phyloP scores from a whole-genome alignment of 1,140 invertebrate genomes.

The Nixonia krombeini region DNA sequence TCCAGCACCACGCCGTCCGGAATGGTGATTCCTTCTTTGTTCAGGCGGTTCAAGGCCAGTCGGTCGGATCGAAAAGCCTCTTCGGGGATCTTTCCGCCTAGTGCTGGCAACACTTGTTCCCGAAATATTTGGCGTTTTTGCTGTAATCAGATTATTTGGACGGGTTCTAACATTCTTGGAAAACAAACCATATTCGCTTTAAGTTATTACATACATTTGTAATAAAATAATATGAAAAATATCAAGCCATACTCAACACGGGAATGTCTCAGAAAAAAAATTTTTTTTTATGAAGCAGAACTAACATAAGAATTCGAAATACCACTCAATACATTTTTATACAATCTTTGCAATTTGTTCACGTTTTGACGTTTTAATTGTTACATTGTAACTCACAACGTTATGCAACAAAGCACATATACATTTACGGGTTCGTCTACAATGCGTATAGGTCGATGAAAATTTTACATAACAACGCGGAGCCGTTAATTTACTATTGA shows the following conservation, averaged over 20 bases:
- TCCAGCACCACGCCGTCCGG: conserved; percentile 76
- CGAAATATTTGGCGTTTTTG: conserved; percentile 77
- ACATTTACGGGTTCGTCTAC: conserved; percentile 11
- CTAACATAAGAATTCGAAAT: too few relatives aligned
- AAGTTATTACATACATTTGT: neutral
- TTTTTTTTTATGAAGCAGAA: too few relatives aligned
- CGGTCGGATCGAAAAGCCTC: conserved; percentile 76
- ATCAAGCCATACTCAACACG: too few relatives aligned
- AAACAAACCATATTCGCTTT: neutral
- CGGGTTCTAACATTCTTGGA: neutral
- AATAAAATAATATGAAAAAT: too few relatives aligned
- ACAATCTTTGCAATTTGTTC: conserved; percentile 7
- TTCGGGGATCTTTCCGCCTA: conserved; percentile 78
- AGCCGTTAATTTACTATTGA: conserved; percentile 14
- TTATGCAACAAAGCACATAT: conserved; percentile 10
- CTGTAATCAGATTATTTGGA: conserved; percentile 43
- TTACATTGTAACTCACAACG: conserved; percentile 5
- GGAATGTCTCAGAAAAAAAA: too few relatives aligned
- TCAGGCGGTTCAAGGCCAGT: conserved; percentile 75
- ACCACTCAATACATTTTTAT: neutral
- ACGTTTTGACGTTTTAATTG: conserved; percentile 1
- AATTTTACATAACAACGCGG: conserved; percentile 17
- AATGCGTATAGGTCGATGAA: conserved; percentile 13
- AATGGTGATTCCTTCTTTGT: conserved; percentile 76
- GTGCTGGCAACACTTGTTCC: conserved; percentile 76